Evolutionary conservation across 64 coral and sea anemone species (phyloP).

Genomic region (Exaiptasia diaphana): DNA sequence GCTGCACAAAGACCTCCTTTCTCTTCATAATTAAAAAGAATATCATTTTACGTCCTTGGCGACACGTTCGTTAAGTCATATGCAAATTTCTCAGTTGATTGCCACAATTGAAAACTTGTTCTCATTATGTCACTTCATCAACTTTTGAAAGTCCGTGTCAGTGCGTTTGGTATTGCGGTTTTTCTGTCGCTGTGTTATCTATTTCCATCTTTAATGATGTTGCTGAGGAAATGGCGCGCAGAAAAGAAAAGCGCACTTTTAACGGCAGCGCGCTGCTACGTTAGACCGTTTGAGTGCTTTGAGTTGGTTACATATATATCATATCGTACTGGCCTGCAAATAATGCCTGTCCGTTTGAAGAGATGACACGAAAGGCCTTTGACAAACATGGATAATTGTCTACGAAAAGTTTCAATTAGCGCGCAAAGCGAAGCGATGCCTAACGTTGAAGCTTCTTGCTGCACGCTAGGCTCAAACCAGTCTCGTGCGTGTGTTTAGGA

Average conservation of each 20-base stretch:
- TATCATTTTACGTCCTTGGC: constrained; percentile 94
- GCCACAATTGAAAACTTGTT: constrained; percentile 25
- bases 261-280: constrained; percentile 31
- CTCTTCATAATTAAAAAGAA: constrained; percentile 99
- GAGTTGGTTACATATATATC: constrained; percentile 1
- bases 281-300: constrained; percentile 53
- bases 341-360: constrained; percentile 36
- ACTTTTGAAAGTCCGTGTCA: too few relatives aligned
- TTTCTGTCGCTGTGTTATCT: not conserved
- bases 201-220: not conserved
- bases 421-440: not conserved
- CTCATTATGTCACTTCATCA: constrained; percentile 9
- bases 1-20: constrained; percentile 96
- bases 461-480: too few relatives aligned
- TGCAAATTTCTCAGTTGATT: constrained; percentile 60
- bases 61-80: constrained; percentile 85
- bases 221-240: not conserved
- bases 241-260: not conserved
- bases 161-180: too few relatives aligned
- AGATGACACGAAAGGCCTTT: constrained; percentile 70
- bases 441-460: too few relatives aligned
- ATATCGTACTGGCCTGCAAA: not conserved
- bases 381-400: constrained; percentile 95
- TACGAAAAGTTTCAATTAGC: constrained; percentile 96
- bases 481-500: too few relatives aligned